Conservation (phyloP, 2,797 vertebrate genomes). For the Podarcis siculus region DNA sequence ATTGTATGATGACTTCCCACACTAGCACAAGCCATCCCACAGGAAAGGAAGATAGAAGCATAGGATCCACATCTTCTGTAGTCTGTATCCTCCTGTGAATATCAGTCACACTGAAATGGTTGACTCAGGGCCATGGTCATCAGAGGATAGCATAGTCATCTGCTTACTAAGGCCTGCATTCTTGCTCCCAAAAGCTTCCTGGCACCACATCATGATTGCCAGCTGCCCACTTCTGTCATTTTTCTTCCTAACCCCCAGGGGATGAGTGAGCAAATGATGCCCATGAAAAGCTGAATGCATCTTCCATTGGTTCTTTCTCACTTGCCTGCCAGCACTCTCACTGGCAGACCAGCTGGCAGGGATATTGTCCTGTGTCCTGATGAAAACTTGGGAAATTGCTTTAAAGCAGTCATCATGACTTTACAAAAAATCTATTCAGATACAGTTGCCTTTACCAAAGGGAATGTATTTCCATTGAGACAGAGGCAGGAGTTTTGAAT, state of each 20-base stretch:
- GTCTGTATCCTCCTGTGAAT: not conserved
- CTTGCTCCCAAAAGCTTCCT: not conserved
- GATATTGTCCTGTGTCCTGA: not conserved
- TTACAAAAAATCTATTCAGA: not conserved
- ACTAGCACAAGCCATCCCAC: not conserved
- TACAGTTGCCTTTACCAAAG: not conserved
- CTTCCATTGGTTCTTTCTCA: not conserved
- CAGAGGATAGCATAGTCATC: not conserved
- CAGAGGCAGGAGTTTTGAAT: slow-evolving; percentile 15
- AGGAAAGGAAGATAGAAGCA: not conserved
- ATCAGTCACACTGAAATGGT: not conserved
- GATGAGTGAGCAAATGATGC: not conserved
- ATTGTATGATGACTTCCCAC: not conserved
- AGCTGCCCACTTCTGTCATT: not conserved
- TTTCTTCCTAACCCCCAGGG: not conserved
- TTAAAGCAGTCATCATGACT: not conserved
- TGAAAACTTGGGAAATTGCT: not conserved
- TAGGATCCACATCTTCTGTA: not conserved
- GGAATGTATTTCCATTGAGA: slow-evolving; percentile 35
- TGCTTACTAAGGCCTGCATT: not conserved
- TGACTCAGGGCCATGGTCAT: no score
- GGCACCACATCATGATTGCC: not conserved
- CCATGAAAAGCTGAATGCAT: not conserved
- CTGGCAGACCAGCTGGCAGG: not conserved
- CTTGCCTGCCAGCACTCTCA: not conserved